phyloP scores from a whole-genome alignment of 2,888 invertebrate genomes.

The Andrena dorsata region DNA sequence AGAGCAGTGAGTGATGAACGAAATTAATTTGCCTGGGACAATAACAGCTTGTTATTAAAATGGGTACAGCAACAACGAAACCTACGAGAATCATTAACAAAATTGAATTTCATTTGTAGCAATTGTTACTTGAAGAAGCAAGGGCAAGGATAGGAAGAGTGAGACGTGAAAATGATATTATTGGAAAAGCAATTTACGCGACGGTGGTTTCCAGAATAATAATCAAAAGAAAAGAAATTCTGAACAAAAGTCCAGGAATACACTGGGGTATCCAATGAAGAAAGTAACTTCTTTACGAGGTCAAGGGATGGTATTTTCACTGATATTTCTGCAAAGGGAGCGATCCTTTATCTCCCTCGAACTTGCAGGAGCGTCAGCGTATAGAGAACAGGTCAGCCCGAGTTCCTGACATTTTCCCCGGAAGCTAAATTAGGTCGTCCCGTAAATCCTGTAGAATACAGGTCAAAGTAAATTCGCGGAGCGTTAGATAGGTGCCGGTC shows the following conservation, averaged over 20 bases:
- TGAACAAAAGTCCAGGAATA: constrained; percentile 17
- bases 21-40: constrained; percentile 14
- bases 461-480: constrained; percentile 52
- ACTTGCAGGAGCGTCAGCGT: constrained; percentile 40
- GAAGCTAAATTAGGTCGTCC: constrained; percentile 63
- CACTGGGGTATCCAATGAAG: constrained; percentile 16
- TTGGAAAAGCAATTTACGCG: constrained; percentile 40
- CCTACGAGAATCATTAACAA: neutral
- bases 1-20: neutral
- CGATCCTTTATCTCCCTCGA: constrained; percentile 27
- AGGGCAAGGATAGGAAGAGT: too few relatives aligned
- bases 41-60: neutral
- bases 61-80: neutral
- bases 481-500: constrained; percentile 25
- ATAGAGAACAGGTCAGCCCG: constrained; percentile 52
- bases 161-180: constrained; percentile 8
- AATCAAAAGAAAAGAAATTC: constrained; percentile 8
- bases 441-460: constrained; percentile 60
- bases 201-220: constrained; percentile 2
- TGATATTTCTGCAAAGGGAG: constrained; percentile 39
- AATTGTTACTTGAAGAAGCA: neutral
- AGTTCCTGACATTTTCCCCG: constrained; percentile 66
- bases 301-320: constrained; percentile 47
- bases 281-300: constrained; percentile 43
- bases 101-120: neutral